Evolutionary conservation across 2,113 vertebrate genomes (phyloP).

Genomic region (Ardeotis arabs): DNA sequence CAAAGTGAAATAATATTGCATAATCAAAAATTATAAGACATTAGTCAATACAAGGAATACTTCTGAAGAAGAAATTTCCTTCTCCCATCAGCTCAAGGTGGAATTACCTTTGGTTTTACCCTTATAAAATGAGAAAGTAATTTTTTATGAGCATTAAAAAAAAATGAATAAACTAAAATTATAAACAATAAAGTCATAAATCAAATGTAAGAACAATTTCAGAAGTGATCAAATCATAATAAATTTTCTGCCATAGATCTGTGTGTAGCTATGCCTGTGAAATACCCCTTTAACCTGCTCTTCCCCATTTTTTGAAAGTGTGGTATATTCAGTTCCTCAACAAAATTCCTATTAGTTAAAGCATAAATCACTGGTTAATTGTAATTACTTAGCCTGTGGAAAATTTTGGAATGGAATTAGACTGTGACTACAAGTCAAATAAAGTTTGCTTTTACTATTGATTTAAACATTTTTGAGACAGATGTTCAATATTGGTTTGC

Average conservation of each 20-base stretch:
- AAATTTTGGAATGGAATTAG: conserved; percentile 75
- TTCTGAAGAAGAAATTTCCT: background rate
- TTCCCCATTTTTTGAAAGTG: background rate
- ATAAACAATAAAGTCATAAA: conserved; percentile 9
- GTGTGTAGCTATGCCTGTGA: background rate
- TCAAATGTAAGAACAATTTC: background rate
- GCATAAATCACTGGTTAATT: conserved; percentile 78
- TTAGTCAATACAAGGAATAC: background rate
- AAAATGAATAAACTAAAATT: background rate
- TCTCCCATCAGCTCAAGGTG: background rate
- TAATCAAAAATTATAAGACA: background rate
- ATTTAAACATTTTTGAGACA: conserved; percentile 78
- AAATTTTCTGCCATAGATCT: background rate
- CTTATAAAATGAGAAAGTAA: background rate
- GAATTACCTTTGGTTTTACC: background rate
- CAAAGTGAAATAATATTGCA: background rate
- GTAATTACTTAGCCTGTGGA: conserved; percentile 75
- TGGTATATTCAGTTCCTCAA: conserved; percentile 10
- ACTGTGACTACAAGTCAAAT: conserved; percentile 75
- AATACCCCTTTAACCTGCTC: background rate
- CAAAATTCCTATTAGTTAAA: conserved; percentile 66
- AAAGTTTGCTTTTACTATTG: conserved; percentile 77
- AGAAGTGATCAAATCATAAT: background rate
- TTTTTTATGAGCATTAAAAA: background rate
- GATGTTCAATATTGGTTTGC: conserved; percentile 73